Percentiles rank a stretch among this genome's conserved stretches.
Conservation (phyloP, 2,797 vertebrate species). For the Rhyacichthys aspro region DNA sequence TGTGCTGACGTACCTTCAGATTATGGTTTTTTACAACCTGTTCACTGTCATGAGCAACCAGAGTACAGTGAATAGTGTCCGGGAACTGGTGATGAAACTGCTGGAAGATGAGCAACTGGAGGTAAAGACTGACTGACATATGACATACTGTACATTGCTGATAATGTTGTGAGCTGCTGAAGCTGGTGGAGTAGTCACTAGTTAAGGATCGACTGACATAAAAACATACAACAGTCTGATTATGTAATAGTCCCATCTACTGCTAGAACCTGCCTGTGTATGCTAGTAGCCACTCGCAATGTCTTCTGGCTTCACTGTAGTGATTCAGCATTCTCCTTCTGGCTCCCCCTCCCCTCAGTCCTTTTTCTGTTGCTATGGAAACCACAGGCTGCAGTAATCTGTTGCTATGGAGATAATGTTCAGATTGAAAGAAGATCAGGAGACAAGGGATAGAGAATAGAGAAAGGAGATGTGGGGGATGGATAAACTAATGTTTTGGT, state of each 20-base stretch:
- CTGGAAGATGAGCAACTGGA: constrained; percentile 96
- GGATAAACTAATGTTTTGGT: constrained; percentile 38
- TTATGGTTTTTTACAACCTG: constrained; percentile 98
- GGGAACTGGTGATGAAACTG: constrained; percentile 87
- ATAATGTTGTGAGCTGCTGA: not conserved
- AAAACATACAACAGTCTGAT: constrained; percentile 22
- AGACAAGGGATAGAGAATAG: constrained; percentile 59
- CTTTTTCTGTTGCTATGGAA: constrained; percentile 78
- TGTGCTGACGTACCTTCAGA: constrained; percentile 95
- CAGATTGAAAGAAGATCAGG: constrained; percentile 76
- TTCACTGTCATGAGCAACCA: constrained; percentile 93
- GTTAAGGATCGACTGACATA: constrained; percentile 8
- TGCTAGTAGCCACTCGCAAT: constrained; percentile 50
- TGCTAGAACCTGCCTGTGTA: constrained; percentile 47
- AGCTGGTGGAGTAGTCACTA: constrained; percentile 1
- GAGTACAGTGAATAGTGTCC: constrained; percentile 85
- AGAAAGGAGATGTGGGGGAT: constrained; percentile 65
- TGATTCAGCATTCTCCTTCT: constrained; percentile 79
- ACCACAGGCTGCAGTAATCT: constrained; percentile 82
- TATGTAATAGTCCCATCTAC: constrained; percentile 32
- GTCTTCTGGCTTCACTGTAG: constrained; percentile 69
- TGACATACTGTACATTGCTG: not conserved
- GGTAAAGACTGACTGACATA: constrained; percentile 71
- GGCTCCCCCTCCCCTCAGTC: constrained; percentile 39
- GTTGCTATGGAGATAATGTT: constrained; percentile 81